Base-by-base conservation (phyloP, 92 coral and sea anemone species). In the Zoanthus solanderi region DNA sequence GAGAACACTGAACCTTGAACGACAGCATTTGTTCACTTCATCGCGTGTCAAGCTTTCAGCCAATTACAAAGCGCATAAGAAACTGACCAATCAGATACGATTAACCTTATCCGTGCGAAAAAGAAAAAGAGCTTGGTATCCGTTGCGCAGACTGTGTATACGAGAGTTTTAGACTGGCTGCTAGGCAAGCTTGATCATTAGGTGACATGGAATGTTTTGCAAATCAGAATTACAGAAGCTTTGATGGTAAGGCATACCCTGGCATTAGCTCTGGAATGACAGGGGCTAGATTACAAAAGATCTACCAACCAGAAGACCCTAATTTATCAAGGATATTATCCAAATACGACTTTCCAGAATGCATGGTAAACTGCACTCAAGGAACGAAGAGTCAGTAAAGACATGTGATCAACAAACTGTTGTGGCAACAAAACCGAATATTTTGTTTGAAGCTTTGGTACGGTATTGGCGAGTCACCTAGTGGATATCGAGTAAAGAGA, bases 241-340 rank as follows among this genome's bases (percentile, higher is more conserved):
- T 50, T 30, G 89, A 85, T 17, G 89, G 75, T 68, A 85, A 60
- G 28, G 89, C 89, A 9, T 85, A 75, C 58, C 89, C 89, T 16
- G 89, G 65, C 31, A 85, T 83, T 29, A 60, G 89, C 76, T 58
- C 89, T 34, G 74, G 74, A 12, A 85, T 85, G 83, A 52, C 13
- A 0, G 57, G 81, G 10, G 6, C 0, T 7, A 85, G 88, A 44
- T 10, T 52, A 50, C 88, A 85, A 57, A 85, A 73, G 8, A 57
- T 85, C 14, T 85, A 73, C 58, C 88, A 85, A n/a, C 7, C 69
- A 50, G 72, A 54, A 13, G 82, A 85, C 37, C 32, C 69, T 23
- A 9, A 10, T 53, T 74, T 85, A 42, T 17, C 88, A 85, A 73
- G 63, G 48, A 85, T 74, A 42, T 54, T 85, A 8, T 71, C 89